phyloP scores from a whole-genome alignment of 2,797 vertebrate genomes.

The Anguilla obscura region DNA sequence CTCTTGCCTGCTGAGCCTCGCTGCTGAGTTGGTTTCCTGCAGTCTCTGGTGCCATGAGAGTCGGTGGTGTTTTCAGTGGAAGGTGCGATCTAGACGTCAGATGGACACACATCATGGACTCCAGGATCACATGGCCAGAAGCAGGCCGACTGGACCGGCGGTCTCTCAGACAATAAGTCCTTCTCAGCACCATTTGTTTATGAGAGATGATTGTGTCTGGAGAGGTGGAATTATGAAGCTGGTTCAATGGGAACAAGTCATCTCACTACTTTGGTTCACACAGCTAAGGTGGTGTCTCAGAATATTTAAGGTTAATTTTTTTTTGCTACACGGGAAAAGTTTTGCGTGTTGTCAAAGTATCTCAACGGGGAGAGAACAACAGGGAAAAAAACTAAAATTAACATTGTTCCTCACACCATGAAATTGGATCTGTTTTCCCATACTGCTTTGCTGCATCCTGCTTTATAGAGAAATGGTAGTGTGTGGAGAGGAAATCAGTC shows the following conservation, averaged over 20 bases:
- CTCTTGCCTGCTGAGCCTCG: background rate
- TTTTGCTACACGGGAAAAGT: background rate
- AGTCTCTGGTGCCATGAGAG: background rate
- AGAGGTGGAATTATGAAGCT: background rate
- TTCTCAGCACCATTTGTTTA: background rate
- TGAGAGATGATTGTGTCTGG: background rate
- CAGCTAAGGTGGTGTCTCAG: background rate
- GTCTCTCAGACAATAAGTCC: background rate
- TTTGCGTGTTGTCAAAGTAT: background rate
- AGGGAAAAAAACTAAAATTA: background rate
- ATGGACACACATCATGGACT: background rate
- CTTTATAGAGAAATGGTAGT: background rate
- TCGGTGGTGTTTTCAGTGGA: background rate
- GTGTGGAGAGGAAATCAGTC: background rate
- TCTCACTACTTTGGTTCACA: background rate
- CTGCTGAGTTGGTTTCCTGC: background rate
- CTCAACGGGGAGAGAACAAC: background rate
- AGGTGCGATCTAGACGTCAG: background rate
- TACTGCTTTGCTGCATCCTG: background rate
- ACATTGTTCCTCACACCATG: background rate
- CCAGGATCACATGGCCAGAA: background rate
- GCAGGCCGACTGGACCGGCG: background rate
- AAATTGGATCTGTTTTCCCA: slow-evolving; percentile 11
- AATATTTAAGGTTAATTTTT: background rate
- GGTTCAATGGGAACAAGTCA: background rate